Conservation (phyloP, 2,113 vertebrate species). For the Chloebia gouldiae region DNA sequence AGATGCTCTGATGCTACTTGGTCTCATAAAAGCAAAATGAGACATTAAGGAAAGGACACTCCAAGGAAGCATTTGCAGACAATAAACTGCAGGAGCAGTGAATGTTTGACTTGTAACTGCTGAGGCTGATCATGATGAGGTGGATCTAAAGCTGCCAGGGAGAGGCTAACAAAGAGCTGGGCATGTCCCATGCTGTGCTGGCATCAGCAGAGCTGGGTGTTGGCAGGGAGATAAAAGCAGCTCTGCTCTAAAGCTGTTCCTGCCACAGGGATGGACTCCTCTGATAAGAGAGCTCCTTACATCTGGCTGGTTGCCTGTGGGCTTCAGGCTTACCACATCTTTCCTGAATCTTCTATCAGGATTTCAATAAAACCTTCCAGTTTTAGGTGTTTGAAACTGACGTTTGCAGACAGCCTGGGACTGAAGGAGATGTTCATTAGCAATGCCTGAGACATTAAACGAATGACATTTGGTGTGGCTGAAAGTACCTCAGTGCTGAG, state of each 20-base stretch:
- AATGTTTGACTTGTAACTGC: neutral
- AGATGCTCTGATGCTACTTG: neutral
- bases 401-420: neutral
- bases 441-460: neutral
- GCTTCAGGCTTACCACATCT: neutral
- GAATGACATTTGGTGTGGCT: neutral
- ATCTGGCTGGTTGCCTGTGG: fast-evolving
- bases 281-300: neutral
- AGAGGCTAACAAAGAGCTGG: neutral
- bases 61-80: neutral
- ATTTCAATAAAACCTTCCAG: neutral
- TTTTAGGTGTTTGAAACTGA: neutral
- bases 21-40: neutral
- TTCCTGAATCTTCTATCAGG: neutral
- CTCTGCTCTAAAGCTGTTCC: neutral
- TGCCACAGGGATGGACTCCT: neutral
- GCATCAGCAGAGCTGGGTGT: neutral
- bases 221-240: neutral
- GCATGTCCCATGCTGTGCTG: neutral
- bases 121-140: neutral
- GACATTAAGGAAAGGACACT: neutral
- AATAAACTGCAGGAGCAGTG: neutral
- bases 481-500: neutral
- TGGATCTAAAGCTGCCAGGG: neutral
- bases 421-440: neutral